Evolutionary conservation across 2,888 invertebrate species (phyloP).

Genomic region (Punctoribates punctum): DNA sequence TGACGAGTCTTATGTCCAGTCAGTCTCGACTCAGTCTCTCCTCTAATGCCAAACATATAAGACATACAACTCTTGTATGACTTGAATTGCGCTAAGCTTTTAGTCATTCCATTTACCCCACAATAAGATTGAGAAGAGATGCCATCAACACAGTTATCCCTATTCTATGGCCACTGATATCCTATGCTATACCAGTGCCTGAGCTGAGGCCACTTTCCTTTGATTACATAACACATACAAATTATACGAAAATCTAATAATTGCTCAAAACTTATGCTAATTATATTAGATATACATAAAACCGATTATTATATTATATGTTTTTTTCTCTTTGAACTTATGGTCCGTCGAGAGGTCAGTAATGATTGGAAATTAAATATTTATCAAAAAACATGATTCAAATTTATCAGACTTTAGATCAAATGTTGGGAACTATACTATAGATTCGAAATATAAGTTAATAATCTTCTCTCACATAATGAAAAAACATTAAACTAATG

Average conservation of each 20-base stretch:
- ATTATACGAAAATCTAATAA: conserved; percentile 25
- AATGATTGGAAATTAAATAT: conserved; percentile 28
- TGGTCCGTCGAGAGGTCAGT: neutral
- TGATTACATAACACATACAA: conserved; percentile 16
- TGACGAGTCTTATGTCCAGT: neutral
- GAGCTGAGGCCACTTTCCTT: conserved; percentile 10
- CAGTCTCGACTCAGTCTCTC: neutral
- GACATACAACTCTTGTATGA: neutral
- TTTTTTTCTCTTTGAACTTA: neutral
- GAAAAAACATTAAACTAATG: conserved; percentile 1
- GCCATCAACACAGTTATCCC: neutral
- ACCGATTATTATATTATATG: neutral
- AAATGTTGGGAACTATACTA: neutral
- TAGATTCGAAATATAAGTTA: conserved; percentile 20
- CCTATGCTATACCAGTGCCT: neutral
- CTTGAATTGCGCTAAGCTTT: conserved; percentile 13
- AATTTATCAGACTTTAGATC: conserved; percentile 27
- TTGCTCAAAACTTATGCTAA: conserved; percentile 34
- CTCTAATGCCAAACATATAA: conserved; percentile 2
- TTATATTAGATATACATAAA: conserved; percentile 31
- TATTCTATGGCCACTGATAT: neutral
- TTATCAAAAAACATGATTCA: conserved; percentile 27
- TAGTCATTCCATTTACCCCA: neutral
- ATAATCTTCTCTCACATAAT: neutral
- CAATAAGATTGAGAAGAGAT: neutral